Percentiles rank a stretch among this genome's conserved stretches.
These are phyloP conservation scores for Pseudopodoces humilis DNA, from an alignment of 2,113 vertebrate species.

Conservation along the genomic window DNA sequence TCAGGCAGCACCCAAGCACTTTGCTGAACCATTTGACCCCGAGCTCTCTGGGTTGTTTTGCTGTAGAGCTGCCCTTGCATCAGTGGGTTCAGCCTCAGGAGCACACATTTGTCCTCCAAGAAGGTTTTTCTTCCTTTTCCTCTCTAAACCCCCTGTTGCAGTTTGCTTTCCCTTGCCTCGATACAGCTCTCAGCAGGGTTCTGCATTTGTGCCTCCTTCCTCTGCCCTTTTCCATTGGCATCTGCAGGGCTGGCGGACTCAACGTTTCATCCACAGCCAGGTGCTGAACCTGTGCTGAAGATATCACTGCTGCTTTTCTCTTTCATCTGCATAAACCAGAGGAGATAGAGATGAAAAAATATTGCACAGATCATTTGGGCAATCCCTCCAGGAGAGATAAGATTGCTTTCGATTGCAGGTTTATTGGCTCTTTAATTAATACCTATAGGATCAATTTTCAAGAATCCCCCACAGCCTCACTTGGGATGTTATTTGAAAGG, in stretches of 20 bases:
- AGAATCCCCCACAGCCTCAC: not conserved
- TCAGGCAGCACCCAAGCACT: not conserved
- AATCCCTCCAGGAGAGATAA: not conserved
- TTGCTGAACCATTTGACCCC: not conserved
- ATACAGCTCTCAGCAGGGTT: not conserved
- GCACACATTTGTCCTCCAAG: not conserved
- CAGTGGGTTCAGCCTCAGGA: not conserved
- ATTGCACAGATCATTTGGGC: not conserved
- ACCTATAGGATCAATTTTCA: constrained; percentile 25
- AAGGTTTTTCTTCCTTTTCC: not conserved
- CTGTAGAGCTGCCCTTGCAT: accelerated
- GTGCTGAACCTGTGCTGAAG: not conserved
- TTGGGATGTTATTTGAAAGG: not conserved
- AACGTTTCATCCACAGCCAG: accelerated
- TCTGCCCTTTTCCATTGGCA: not conserved
- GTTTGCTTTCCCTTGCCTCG: not conserved
- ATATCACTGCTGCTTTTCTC: not conserved
- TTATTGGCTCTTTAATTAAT: constrained; percentile 42
- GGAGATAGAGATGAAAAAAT: not conserved
- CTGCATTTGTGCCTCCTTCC: not conserved
- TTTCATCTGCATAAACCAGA: not conserved
- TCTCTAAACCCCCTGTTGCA: not conserved
- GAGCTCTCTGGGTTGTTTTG: accelerated
- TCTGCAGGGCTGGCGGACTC: not conserved
- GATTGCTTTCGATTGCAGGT: not conserved